phyloP scores from a whole-genome alignment of 2,797 vertebrate species.

The Triplophysa bombifrons region DNA sequence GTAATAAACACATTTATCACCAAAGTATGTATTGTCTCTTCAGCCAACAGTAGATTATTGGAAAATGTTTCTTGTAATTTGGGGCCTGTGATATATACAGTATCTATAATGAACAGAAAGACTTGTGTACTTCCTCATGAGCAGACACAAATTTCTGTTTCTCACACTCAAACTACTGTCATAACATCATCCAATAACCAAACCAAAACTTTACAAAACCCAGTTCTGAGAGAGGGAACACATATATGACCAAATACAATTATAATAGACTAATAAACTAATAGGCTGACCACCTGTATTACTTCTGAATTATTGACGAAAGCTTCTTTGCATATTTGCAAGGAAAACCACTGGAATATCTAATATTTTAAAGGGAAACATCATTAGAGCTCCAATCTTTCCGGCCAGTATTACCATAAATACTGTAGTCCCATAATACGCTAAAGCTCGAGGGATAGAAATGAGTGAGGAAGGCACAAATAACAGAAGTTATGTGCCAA shows the following conservation, averaged over 20 bases:
- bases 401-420: neutral
- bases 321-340: neutral
- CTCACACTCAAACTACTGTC: neutral
- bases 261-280: neutral
- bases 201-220: neutral
- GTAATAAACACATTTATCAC: neutral
- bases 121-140: neutral
- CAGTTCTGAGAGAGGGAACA: neutral
- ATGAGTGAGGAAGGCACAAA: constrained; percentile 13
- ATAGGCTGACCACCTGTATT: neutral
- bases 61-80: neutral
- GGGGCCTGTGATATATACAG: neutral
- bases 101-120: neutral
- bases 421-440: neutral
- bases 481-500: neutral
- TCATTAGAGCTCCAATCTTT: neutral
- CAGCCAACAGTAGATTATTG: neutral
- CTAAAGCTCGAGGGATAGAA: neutral
- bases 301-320: neutral
- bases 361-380: neutral
- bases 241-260: neutral
- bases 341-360: neutral
- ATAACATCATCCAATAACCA: neutral
- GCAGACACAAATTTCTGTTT: neutral
- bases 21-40: neutral